Evolutionary conservation across 2,797 vertebrate genomes (phyloP).

Genomic region (Florisuga fusca): DNA sequence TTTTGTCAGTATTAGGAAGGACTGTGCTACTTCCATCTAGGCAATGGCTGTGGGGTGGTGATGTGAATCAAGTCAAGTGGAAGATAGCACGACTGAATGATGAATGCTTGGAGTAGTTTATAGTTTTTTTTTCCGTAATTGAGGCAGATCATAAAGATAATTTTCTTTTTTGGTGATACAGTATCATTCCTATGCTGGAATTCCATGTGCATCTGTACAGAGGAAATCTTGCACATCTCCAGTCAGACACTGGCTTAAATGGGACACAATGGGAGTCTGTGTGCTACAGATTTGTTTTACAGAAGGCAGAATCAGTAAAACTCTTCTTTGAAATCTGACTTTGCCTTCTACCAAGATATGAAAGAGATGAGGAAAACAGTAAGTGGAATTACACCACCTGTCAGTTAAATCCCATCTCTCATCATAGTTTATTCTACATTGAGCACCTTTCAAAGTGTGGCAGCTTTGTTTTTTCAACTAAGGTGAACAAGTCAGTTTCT

Average conservation of each 20-base stretch:
- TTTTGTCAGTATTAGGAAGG: background rate
- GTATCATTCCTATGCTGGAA: background rate
- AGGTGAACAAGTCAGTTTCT: background rate
- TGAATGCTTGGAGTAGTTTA: background rate
- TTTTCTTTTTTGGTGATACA: background rate
- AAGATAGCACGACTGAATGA: background rate
- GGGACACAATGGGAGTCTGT: background rate
- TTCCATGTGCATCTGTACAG: background rate
- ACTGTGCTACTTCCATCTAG: background rate
- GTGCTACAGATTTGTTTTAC: background rate
- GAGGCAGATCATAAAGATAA: background rate
- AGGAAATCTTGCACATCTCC: fast-evolving
- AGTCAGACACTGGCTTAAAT: background rate
- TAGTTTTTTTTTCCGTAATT: background rate
- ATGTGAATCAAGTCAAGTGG: background rate
- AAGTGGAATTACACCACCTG: background rate
- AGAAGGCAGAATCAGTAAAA: background rate
- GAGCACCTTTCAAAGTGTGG: background rate
- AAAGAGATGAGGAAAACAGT: background rate
- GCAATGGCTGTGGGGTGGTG: background rate
- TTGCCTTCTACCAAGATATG: background rate
- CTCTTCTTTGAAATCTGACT: background rate
- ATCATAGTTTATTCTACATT: background rate
- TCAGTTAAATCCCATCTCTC: background rate
- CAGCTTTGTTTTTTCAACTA: background rate